Base-by-base conservation (phyloP, 2,888 invertebrate species). In the Steinernema carpocapsae region DNA sequence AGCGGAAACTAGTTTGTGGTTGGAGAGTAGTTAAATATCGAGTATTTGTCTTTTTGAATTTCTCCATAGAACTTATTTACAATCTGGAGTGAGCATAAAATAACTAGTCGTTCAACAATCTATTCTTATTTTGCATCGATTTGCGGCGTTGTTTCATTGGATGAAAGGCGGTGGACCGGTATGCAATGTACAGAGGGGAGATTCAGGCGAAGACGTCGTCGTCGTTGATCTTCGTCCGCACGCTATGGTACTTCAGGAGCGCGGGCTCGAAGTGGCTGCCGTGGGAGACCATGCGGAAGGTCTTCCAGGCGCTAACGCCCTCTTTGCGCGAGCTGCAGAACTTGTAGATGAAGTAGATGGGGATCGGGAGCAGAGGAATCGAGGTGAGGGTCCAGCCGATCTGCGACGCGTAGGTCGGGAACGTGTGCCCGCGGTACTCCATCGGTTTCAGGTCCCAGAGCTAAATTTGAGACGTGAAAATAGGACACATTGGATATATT, bases 381-480 rank as follows among this genome's bases (percentile, higher is more conserved):
- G 86, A 73, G 0, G 87, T 83, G 24, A 88, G 82, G 45, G 81
- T 37, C 79, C 82, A 84, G 10, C 88, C 88, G 17, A 87, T 26
- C 7, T 76, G 84, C 76, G 87, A 86, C n/a, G 87, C 85, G 86
- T 87, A 88, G 42, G 24, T 10, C 1, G 88, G 88, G 78, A 87
- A 87, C 22, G 77, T 70, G 56, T 85, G 80, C 14, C 76, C 76
- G 29, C 80, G 83, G 75, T 88, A 88, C 32, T 78, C 79, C 12
- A 86, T 82, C 24, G 85, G 85, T 71, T 85, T 85, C 79, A 86
- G 85, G 74, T 87, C 85, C 19, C 64, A 64, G 32, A 64, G 29
- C 64, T 64, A 32, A 22, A 52, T 19, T 4, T n/a, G 22, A 17
- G 24, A 22, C 1, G 24, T 7, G 3, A 48, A 3, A 14, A n/a